phyloP scores from a whole-genome alignment of 1,140 invertebrate species.

The Dreissena polymorpha region DNA sequence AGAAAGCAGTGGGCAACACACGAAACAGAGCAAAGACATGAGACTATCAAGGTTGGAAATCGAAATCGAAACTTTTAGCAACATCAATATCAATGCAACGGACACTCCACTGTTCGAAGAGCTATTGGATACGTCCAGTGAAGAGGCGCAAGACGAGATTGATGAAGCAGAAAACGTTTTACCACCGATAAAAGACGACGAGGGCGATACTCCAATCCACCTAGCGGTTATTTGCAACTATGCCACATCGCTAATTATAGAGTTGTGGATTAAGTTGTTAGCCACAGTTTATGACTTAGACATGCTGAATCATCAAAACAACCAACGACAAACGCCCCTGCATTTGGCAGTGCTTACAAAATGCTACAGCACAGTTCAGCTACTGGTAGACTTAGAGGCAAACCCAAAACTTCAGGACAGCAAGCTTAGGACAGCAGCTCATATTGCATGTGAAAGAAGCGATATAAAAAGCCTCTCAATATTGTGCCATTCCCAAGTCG shows the following conservation, averaged over 20 bases:
- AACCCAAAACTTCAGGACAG: conserved; percentile 68
- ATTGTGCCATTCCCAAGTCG: neutral
- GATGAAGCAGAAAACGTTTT: too few relatives aligned
- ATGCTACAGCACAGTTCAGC: conserved; percentile 84
- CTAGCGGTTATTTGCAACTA: conserved; percentile 66
- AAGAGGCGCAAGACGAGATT: too few relatives aligned
- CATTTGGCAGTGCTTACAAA: conserved; percentile 87
- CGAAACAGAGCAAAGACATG: too few relatives aligned
- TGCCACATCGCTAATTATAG: conserved; percentile 17
- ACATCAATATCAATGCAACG: too few relatives aligned
- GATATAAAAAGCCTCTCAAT: conserved; percentile 79
- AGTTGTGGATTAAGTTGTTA: conserved; percentile 63
- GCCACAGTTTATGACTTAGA: conserved; percentile 49
- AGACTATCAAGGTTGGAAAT: too few relatives aligned
- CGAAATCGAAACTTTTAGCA: too few relatives aligned
- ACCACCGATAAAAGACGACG: neutral
- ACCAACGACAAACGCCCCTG: conserved; percentile 82
- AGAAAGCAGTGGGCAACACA: too few relatives aligned
- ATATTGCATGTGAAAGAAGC: conserved; percentile 81
- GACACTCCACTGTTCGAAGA: too few relatives aligned
- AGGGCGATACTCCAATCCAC: conserved; percentile 61
- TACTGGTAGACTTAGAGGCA: conserved; percentile 86
- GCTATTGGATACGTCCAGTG: too few relatives aligned
- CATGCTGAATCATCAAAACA: conserved; percentile 67
- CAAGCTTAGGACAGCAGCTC: conserved; percentile 71